Evolutionary conservation across 2,888 invertebrate genomes (phyloP), one percentile per base, ranked within the genome.

Genomic region (Harpalus rufipes): DNA sequence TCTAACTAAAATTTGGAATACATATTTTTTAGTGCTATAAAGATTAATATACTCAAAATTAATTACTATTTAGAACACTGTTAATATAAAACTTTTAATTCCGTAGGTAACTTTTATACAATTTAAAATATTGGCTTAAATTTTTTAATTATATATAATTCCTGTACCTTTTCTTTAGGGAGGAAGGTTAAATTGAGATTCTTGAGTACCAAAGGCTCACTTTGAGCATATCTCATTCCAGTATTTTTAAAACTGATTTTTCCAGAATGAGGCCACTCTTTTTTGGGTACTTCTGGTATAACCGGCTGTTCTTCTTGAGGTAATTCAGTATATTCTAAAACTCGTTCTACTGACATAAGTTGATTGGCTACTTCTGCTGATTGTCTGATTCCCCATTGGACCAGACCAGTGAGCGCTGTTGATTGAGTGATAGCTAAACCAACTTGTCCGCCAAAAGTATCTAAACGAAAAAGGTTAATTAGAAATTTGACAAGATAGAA

Each of bases 311-410:
- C 89, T 87, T 95, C 95, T 0, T 92, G 92, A 1, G 93, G 91
- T n/a, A 97, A 91, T 21, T 93, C 91, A 0, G 95, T 94, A 90
- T 98, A 98, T 89, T 97, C 96, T 8, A 97, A 90, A 0, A 97
- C 94, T 87, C 98, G 92, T 91, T 98, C 97, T 0, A 97, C 97
- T 2, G 95, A 94, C 89, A 95, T 95, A 89, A 96, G 93, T 88
- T 95, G 95, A 85, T 95, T 96, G 6, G 95, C 92, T 83, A 95
- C 94, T 91, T 97, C 97, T 0, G 97, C 96, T 86, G 96, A 93
- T 91, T 97, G 97, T 56, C 97, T 92, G 89, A 97, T 95, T 0
- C 96, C 96, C 95, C 96, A 97, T 88, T 94, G 94, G 0, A 94
- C 91, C 91, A 95, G 92, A 21, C 93, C 92, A 1, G 94, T 93